Evolutionary conservation across 2,888 invertebrate genomes (phyloP).

Genomic region (Epirrita christyi): DNA sequence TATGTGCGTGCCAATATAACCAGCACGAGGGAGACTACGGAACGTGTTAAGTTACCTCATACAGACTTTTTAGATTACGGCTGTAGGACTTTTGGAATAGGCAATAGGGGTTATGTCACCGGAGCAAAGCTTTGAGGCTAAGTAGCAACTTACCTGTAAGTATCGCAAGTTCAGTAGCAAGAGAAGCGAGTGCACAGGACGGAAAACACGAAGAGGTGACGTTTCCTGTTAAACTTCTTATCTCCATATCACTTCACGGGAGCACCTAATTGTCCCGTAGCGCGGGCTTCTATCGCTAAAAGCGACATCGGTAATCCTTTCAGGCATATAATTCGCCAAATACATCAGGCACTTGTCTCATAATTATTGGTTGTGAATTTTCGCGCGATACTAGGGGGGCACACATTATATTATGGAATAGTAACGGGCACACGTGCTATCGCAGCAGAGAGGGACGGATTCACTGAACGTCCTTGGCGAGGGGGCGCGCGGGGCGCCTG

Average conservation of each 20-base stretch:
- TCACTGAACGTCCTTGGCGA: slow-evolving; percentile 84
- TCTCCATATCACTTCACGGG: slow-evolving; percentile 80
- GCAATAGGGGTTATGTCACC: slow-evolving; percentile 35
- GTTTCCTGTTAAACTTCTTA: slow-evolving; percentile 70
- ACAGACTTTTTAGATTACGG: too few relatives aligned
- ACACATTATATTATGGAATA: slow-evolving; percentile 83
- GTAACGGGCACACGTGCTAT: slow-evolving; percentile 83
- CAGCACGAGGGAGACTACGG: too few relatives aligned
- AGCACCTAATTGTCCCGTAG: slow-evolving; percentile 73
- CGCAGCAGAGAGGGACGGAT: slow-evolving; percentile 85
- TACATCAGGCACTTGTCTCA: slow-evolving; percentile 82
- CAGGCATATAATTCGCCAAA: slow-evolving; percentile 77
- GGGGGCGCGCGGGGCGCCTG: slow-evolving; percentile 83
- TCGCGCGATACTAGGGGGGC: slow-evolving; percentile 79
- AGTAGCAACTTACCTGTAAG: slow-evolving; percentile 65
- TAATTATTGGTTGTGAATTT: slow-evolving; percentile 79
- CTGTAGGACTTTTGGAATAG: slow-evolving; percentile 18
- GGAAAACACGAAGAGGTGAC: slow-evolving; percentile 75
- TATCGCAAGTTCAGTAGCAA: slow-evolving; percentile 63
- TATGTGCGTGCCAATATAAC: too few relatives aligned
- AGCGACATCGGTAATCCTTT: slow-evolving; percentile 71
- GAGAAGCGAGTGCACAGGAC: slow-evolving; percentile 74
- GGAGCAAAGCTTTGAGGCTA: slow-evolving; percentile 7
- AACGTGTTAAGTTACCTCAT: too few relatives aligned
- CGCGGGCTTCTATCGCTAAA: slow-evolving; percentile 68